Evolutionary conservation across 2,888 invertebrate species (phyloP).

Genomic region (Tenthredo mesomela): DNA sequence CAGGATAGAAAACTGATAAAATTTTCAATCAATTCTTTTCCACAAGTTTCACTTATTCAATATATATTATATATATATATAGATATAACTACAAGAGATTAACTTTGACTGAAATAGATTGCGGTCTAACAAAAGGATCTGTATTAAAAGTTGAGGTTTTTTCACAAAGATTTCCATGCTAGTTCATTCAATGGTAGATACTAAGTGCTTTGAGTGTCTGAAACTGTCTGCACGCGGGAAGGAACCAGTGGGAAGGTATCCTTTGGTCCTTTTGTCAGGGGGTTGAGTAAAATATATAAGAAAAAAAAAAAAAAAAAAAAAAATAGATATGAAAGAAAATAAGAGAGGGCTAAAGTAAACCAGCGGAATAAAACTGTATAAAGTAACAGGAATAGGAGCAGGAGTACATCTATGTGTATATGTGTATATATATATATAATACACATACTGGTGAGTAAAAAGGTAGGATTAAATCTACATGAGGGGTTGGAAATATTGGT

Average conservation of each 20-base stretch:
- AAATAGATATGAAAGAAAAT: background rate
- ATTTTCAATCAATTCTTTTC: background rate
- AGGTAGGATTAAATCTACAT: slow-evolving; percentile 7
- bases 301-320: background rate
- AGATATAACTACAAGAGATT: background rate
- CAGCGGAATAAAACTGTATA: background rate
- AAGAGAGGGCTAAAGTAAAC: background rate
- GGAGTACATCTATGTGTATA: background rate
- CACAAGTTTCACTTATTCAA: background rate
- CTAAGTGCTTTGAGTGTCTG: background rate
- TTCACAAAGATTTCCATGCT: background rate
- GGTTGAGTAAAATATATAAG: background rate
- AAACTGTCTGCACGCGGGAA: background rate
- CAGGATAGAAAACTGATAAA: background rate
- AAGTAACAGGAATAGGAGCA: background rate
- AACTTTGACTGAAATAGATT: background rate
- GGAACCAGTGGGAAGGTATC: background rate
- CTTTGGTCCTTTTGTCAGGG: background rate
- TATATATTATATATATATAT: background rate
- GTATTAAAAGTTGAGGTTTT: background rate
- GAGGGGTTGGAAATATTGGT: background rate
- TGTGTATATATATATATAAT: too few relatives aligned
- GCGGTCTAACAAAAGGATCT: background rate
- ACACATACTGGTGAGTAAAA: background rate
- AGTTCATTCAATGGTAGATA: background rate